Percentiles rank a stretch among this genome's conserved stretches.
phyloP scores from a whole-genome alignment of 1,140 invertebrate species.

The Drosophila parvula region DNA sequence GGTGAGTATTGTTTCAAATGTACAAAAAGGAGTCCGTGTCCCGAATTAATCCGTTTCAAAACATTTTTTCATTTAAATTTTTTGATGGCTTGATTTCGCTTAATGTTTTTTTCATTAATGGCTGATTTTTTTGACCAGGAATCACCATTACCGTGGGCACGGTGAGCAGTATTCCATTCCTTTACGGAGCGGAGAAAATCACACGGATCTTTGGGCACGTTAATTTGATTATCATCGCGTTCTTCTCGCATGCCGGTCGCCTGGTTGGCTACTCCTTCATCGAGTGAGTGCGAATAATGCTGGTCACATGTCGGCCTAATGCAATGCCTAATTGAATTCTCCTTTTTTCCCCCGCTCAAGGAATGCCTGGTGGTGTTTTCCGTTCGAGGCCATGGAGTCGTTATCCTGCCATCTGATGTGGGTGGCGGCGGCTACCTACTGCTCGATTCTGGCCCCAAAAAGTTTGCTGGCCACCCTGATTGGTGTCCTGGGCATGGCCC shows the following conservation, averaged over 20 bases:
- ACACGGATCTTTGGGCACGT: conserved; percentile 92
- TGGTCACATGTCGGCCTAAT: conserved; percentile 43
- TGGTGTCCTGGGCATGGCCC: conserved; percentile 92
- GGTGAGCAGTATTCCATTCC: conserved; percentile 90
- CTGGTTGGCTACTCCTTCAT: conserved; percentile 93
- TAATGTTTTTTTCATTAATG: not conserved
- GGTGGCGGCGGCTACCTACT: conserved; percentile 94
- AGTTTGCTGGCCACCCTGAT: conserved; percentile 92
- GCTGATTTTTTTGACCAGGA: conserved; percentile 78
- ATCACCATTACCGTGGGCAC: conserved; percentile 93
- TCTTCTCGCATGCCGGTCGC: conserved; percentile 91
- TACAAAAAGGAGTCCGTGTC: not conserved
- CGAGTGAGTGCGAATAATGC: conserved; percentile 86
- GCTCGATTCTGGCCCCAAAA: conserved; percentile 91
- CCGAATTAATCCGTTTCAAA: too few species aligned
- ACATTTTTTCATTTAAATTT: not conserved
- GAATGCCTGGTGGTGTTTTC: conserved; percentile 93
- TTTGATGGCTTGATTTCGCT: not conserved
- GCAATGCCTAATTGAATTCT: conserved; percentile 56
- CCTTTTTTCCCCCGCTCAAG: conserved; percentile 82
- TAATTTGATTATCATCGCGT: conserved; percentile 92
- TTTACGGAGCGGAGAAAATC: conserved; percentile 91
- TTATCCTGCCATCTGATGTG: conserved; percentile 94
- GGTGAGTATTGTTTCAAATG: conserved; percentile 85
- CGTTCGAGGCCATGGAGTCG: conserved; percentile 93